Evolutionary conservation across 1,140 invertebrate genomes (phyloP), one percentile per base, ranked within the genome.

Genomic region (Arion vulgaris): DNA sequence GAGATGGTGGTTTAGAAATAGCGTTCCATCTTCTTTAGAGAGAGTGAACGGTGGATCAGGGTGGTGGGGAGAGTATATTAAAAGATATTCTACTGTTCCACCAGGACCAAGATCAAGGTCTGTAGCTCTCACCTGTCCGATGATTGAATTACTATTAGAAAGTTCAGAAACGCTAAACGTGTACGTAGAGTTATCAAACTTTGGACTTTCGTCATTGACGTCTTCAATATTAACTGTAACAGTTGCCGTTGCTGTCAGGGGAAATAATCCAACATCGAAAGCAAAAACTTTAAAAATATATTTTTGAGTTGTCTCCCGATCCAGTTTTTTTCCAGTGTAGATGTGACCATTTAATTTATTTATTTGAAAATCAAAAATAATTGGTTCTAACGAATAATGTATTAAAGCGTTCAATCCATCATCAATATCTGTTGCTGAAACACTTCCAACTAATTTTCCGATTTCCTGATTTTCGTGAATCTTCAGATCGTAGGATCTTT

Each of bases 51-150:
- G 71, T 26, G 82, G 82, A 19, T 73, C 49, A 13, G 69, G 69
- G 4, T 76, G 71, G 17, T 32, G 26, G 13, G 73, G 53, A 23
- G 76, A 76, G 38, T 94, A 97, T 45, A 82, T 95, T 0, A 98
- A 94, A 90, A 95, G 94, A 92, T 96, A 98, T 1, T 95, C 94
- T 13, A 99, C 93, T 89, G 97, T 96, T 86, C 95, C 95, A 91
- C 99, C 99, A 0, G 96, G 93, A 0, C 97, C 98, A 41, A 98
- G 93, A 93, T 99, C 98, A 28, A 94, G 94, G 92, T 99, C 98
- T 0, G 94, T 95, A 0, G 98, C 98, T 78, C 94, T 93, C 88
- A 99, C 98, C 85, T 95, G 94, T 45, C 97, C 95, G 49, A 99
- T 92, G 89, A 97, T 95, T 7, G 95, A 96, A 85, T 96, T 96